A percentile compares a stretch with the other conserved stretches of the same genome.
Conservation (phyloP, 2,797 vertebrate species). For the Coreius guichenoti region DNA sequence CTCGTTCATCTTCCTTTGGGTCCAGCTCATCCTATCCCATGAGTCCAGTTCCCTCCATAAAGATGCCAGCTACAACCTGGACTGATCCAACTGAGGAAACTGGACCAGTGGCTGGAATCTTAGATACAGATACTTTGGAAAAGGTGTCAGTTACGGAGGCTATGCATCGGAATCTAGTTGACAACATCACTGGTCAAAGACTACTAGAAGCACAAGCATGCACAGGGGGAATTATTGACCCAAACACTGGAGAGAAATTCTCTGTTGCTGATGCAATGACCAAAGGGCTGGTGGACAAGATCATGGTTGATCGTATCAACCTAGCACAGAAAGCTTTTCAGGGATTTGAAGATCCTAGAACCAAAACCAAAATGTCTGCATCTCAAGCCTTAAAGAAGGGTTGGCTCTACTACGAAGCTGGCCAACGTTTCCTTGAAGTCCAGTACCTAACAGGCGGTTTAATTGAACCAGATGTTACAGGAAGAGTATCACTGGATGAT, state of each 20-base stretch:
- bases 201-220: slow-evolving; percentile 96
- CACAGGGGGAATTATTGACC: slow-evolving; percentile 96
- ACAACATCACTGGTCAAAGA: slow-evolving; percentile 96
- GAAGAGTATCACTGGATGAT: slow-evolving; percentile 89
- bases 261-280: slow-evolving; percentile 86
- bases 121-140: slow-evolving; percentile 96
- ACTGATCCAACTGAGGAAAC: slow-evolving; percentile 93
- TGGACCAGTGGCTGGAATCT: slow-evolving; percentile 91
- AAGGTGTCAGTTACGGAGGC: slow-evolving; percentile 96
- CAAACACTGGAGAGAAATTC: slow-evolving; percentile 88
- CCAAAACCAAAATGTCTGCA: slow-evolving; percentile 97
- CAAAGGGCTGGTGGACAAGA: slow-evolving; percentile 93
- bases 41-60: slow-evolving; percentile 82
- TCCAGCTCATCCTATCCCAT: slow-evolving; percentile 89
- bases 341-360: slow-evolving; percentile 97
- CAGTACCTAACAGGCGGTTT: slow-evolving; percentile 97
- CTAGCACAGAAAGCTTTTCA: slow-evolving; percentile 95
- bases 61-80: slow-evolving; percentile 85
- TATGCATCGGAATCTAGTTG: slow-evolving; percentile 94
- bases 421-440: slow-evolving; percentile 96
- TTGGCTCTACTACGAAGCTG: slow-evolving; percentile 97
- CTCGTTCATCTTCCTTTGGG: slow-evolving; percentile 92
- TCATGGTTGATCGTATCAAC: slow-evolving; percentile 98
- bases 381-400: slow-evolving; percentile 98
- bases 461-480: slow-evolving; percentile 86